Conservation (phyloP, 2,888 invertebrate genomes). For the Neoaliturus tenellus region DNA sequence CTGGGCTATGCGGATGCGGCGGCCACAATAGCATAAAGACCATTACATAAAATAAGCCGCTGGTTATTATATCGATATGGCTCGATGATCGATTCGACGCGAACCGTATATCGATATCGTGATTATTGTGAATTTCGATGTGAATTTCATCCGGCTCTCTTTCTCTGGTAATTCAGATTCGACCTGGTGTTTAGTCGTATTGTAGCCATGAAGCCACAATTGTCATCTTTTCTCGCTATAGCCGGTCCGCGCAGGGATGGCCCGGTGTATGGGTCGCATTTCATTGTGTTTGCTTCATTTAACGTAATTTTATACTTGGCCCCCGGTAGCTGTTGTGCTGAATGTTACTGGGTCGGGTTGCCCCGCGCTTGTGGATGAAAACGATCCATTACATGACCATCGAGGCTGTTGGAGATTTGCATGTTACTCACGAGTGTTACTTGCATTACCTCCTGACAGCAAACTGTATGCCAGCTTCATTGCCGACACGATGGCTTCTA, state of each 20-base stretch:
- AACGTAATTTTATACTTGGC: neutral
- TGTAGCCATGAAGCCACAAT: slow-evolving; percentile 6
- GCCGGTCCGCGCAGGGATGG: neutral
- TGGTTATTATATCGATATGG: slow-evolving; percentile 56
- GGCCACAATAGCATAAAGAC: slow-evolving; percentile 42
- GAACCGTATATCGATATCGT: slow-evolving; percentile 56
- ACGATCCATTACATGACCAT: neutral
- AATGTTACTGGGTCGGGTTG: neutral
- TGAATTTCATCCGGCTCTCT: slow-evolving; percentile 54
- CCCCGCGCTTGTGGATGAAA: neutral
- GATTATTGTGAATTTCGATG: slow-evolving; percentile 58
- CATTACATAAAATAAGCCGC: slow-evolving; percentile 49
- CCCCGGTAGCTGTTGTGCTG: neutral
- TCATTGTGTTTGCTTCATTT: slow-evolving; percentile 14
- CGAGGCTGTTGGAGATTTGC: too few species aligned
- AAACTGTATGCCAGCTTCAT: too few species aligned
- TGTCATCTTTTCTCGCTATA: slow-evolving; percentile 34
- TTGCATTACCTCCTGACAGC: too few species aligned
- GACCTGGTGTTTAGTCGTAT: slow-evolving; percentile 52
- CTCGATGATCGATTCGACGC: slow-evolving; percentile 54
- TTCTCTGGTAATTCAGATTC: slow-evolving; percentile 54
- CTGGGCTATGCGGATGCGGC: slow-evolving; percentile 42
- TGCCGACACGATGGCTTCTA: too few species aligned
- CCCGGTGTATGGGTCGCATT: neutral
- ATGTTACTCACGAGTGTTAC: too few species aligned